Percentiles rank a stretch among this genome's conserved stretches.
phyloP scores from a whole-genome alignment of 2,888 invertebrate genomes.

The Lochmaea crataegi region DNA sequence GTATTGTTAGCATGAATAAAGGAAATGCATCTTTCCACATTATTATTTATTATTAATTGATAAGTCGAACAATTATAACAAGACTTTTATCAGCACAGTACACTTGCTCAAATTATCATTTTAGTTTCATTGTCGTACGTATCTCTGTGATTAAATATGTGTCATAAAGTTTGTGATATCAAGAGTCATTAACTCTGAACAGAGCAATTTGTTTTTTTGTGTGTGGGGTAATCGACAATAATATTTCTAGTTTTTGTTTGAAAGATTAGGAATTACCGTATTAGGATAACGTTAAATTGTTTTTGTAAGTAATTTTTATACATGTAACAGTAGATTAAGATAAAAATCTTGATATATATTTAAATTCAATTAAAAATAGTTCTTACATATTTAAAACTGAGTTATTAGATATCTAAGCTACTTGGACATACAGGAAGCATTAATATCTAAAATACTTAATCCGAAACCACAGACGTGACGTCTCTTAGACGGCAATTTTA shows the following conservation, averaged over 20 bases:
- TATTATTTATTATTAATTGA: constrained; percentile 2
- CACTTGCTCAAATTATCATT: constrained; percentile 8
- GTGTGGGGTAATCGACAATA: not conserved
- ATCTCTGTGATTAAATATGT: not conserved
- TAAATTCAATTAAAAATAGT: too few species aligned
- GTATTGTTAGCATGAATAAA: not conserved
- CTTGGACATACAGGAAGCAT: too few species aligned
- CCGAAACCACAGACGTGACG: too few species aligned
- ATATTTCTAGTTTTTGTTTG: not conserved
- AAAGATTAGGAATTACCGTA: constrained; percentile 1
- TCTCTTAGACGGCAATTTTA: too few species aligned
- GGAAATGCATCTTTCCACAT: not conserved
- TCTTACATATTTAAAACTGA: too few species aligned
- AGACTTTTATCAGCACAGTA: constrained; percentile 1
- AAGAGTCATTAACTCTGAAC: not conserved
- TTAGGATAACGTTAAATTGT: not conserved
- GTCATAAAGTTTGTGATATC: not conserved
- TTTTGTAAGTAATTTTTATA: not conserved
- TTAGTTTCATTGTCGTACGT: not conserved
- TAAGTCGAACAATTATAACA: not conserved
- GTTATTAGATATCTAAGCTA: too few species aligned
- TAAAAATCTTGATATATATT: not conserved
- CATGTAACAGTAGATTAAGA: not conserved
- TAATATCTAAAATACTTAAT: too few species aligned
- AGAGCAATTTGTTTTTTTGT: not conserved